phyloP scores from a whole-genome alignment of 1,140 invertebrate genomes.

The Arion vulgaris region DNA sequence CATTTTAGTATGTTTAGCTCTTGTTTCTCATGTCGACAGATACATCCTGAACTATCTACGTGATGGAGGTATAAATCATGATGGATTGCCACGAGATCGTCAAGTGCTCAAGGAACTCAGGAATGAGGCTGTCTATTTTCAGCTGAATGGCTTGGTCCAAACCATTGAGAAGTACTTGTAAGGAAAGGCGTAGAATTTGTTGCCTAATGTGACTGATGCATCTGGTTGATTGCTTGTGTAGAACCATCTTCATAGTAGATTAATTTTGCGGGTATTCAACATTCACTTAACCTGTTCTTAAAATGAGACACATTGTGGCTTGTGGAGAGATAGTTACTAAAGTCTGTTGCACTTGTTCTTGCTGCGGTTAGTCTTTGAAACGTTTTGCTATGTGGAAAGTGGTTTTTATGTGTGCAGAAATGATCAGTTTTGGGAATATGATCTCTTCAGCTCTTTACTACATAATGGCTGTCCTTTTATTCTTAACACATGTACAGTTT shows the following conservation, averaged over 20 bases:
- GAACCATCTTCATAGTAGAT: neutral
- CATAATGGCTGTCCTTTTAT: too few relatives aligned
- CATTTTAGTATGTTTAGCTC: too few relatives aligned
- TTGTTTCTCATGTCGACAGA: neutral
- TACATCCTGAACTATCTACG: slow-evolving; percentile 68
- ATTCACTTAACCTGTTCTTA: neutral
- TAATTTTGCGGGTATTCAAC: neutral
- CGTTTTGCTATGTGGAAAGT: too few relatives aligned
- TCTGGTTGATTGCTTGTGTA: neutral
- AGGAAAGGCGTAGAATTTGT: neutral
- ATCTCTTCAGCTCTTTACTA: too few relatives aligned
- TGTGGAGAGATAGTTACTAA: neutral
- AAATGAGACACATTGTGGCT: neutral
- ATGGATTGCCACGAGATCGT: slow-evolving; percentile 56
- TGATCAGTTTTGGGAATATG: too few relatives aligned
- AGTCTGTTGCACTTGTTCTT: neutral
- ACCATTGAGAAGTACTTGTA: slow-evolving; percentile 59
- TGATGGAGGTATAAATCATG: slow-evolving; percentile 57
- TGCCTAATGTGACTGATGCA: neutral
- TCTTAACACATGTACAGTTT: too few relatives aligned
- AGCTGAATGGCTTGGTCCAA: slow-evolving; percentile 58
- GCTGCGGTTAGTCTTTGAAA: too few relatives aligned
- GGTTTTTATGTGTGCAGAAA: too few relatives aligned
- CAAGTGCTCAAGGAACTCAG: slow-evolving; percentile 59
- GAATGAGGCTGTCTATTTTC: slow-evolving; percentile 65